A percentile compares a stretch with the other conserved stretches of the same genome.
phyloP scores from a whole-genome alignment of 2,113 vertebrate genomes.

The Numida meleagris region DNA sequence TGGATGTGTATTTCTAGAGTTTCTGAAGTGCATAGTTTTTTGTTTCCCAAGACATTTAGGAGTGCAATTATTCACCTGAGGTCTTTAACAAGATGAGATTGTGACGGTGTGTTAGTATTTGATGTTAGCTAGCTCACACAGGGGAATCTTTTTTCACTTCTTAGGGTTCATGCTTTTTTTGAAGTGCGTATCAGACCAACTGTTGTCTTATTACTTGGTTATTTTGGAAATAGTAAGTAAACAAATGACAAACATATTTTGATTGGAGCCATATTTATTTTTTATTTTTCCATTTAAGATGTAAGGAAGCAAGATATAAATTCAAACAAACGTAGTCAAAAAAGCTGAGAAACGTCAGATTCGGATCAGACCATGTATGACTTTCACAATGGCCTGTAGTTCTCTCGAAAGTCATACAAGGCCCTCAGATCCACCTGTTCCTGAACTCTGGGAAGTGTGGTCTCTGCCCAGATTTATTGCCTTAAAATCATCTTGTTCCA shows the following conservation, averaged over 20 bases:
- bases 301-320: neutral
- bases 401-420: neutral
- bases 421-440: neutral
- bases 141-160: neutral
- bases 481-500: neutral
- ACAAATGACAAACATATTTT: neutral
- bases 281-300: neutral
- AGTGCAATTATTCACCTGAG: neutral
- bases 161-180: neutral
- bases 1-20: neutral
- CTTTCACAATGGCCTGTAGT: neutral
- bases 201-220: neutral
- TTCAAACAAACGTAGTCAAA: neutral
- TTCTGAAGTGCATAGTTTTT: neutral
- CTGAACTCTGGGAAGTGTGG: neutral
- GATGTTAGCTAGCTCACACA: neutral
- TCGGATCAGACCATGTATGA: neutral
- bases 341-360: neutral
- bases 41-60: conserved; percentile 9
- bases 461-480: neutral
- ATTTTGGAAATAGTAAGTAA: neutral
- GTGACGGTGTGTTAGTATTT: neutral
- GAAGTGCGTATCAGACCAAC: neutral
- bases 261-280: neutral
- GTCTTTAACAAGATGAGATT: neutral